Conservation (phyloP, 2,888 invertebrate genomes). For the Pseudoips prasinana region DNA sequence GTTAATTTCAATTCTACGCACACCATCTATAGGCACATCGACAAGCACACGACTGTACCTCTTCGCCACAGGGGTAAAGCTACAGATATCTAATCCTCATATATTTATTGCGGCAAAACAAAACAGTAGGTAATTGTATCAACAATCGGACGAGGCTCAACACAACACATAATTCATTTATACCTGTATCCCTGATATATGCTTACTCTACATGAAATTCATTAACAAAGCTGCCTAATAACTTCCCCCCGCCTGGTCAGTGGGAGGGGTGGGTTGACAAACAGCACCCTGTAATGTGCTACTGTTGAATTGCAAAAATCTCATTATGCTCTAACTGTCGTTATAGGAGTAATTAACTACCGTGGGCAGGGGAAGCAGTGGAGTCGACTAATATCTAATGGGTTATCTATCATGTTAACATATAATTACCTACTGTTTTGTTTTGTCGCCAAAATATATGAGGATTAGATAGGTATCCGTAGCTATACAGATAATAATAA, state of each 20-base stretch:
- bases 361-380: slow-evolving; percentile 32
- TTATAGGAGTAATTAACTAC: slow-evolving; percentile 79
- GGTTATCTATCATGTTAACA: too few species aligned
- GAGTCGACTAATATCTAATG: slow-evolving; percentile 13
- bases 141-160: slow-evolving; percentile 29
- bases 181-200: slow-evolving; percentile 30
- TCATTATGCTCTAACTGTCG: slow-evolving; percentile 81
- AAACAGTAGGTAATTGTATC: slow-evolving; percentile 5
- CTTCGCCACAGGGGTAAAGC: too few species aligned
- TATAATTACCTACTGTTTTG: background rate
- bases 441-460: background rate
- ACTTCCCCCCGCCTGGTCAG: slow-evolving; percentile 46
- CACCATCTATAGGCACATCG: too few species aligned
- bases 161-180: slow-evolving; percentile 37
- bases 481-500: too few species aligned
- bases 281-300: slow-evolving; percentile 74
- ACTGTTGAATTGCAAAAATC: slow-evolving; percentile 81
- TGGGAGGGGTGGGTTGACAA: slow-evolving; percentile 48
- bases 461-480: too few species aligned
- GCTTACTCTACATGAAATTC: slow-evolving; percentile 57
- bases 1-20: too few species aligned
- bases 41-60: too few species aligned
- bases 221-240: slow-evolving; percentile 69
- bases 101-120: slow-evolving; percentile 4
- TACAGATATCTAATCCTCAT: too few species aligned